These are phyloP conservation scores for Berghia stephanieae DNA, from an alignment of 1,140 invertebrate species.

Conservation along the genomic window DNA sequence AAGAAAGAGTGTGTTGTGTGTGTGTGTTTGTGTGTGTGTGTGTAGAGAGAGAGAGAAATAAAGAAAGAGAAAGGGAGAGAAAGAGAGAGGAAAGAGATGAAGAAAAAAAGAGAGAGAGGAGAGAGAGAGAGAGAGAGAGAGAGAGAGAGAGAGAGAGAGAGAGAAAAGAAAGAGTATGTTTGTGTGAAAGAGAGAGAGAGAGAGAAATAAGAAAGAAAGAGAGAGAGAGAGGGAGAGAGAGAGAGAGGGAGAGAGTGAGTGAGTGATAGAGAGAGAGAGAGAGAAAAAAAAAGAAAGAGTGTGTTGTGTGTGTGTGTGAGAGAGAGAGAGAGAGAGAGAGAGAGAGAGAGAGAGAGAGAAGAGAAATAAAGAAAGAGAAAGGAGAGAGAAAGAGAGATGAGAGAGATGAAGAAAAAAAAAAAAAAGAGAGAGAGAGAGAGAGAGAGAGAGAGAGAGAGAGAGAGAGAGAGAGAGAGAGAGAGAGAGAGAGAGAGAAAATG, in stretches of 20 bases:
- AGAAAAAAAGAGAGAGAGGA: too few species aligned
- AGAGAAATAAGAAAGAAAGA: background rate
- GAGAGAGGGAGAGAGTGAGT: background rate
- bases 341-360: background rate
- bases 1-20: too few species aligned
- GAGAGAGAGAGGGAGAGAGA: background rate
- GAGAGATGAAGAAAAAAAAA: background rate
- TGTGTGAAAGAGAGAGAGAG: too few species aligned
- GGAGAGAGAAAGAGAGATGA: background rate
- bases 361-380: too few species aligned
- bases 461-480: background rate
- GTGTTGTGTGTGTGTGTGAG: too few species aligned
- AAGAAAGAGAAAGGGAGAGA: too few species aligned
- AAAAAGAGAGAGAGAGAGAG: background rate
- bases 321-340: background rate
- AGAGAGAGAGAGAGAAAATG: background rate
- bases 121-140: conserved; percentile 8
- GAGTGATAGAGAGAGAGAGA: background rate
- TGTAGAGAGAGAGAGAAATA: too few species aligned
- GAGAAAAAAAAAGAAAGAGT: background rate
- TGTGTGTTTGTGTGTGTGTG: too few species aligned
- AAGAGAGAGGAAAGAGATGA: too few species aligned
- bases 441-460: background rate
- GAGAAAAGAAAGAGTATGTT: background rate
- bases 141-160: background rate